phyloP scores from a whole-genome alignment of 2,888 invertebrate genomes.

The Perizoma affinitatum region DNA sequence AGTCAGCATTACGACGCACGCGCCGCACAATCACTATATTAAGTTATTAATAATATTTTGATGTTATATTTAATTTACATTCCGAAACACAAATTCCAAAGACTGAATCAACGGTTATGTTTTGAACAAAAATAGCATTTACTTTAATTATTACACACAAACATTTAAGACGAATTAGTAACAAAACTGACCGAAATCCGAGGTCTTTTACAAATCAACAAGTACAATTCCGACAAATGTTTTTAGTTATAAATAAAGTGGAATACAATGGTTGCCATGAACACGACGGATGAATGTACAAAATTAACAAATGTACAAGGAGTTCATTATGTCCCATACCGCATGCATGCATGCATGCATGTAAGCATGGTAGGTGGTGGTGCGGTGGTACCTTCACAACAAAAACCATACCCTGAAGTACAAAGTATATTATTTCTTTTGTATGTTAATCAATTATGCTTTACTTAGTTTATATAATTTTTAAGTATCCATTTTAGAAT shows the following conservation, averaged over 20 bases:
- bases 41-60: slow-evolving; percentile 16
- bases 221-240: slow-evolving; percentile 50
- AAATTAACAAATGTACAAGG: slow-evolving; percentile 23
- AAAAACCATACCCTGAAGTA: slow-evolving; percentile 74
- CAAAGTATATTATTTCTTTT: slow-evolving; percentile 77
- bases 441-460: slow-evolving; percentile 77
- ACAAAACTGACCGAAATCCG: not conserved
- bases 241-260: slow-evolving; percentile 35
- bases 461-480: slow-evolving; percentile 73
- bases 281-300: slow-evolving; percentile 51
- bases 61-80: slow-evolving; percentile 33
- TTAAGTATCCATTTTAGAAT: slow-evolving; percentile 50
- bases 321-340: slow-evolving; percentile 1
- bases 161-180: slow-evolving; percentile 12
- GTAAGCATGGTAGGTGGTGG: not conserved
- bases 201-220: slow-evolving; percentile 26
- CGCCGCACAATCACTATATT: slow-evolving; percentile 13
- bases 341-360: too few relatives aligned
- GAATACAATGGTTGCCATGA: slow-evolving; percentile 53
- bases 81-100: slow-evolving; percentile 58
- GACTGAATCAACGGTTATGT: slow-evolving; percentile 50
- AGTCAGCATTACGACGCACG: slow-evolving; percentile 27
- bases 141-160: slow-evolving; percentile 15
- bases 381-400: slow-evolving; percentile 15
- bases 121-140: slow-evolving; percentile 38